phyloP scores from a whole-genome alignment of 1,140 invertebrate genomes.

The Caenorhabditis brenneri region DNA sequence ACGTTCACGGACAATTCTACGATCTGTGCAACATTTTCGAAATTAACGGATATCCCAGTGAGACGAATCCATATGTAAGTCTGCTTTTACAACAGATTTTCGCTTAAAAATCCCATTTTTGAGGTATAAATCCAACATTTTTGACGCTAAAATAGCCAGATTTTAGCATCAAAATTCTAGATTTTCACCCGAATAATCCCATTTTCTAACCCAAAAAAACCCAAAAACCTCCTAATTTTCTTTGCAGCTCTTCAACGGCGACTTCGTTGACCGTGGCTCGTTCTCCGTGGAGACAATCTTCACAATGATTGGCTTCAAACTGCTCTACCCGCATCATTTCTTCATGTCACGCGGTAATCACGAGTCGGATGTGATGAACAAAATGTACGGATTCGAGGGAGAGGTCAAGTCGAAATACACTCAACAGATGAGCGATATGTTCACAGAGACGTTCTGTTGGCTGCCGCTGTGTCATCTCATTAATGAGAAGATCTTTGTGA shows the following conservation, averaged over 20 bases:
- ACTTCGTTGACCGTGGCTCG: constrained; percentile 98
- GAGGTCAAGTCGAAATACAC: constrained; percentile 94
- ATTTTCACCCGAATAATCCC: neutral
- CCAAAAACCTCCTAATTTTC: neutral
- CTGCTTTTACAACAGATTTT: neutral
- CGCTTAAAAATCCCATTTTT: neutral
- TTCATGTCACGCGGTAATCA: constrained; percentile 98
- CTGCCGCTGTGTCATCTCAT: constrained; percentile 93
- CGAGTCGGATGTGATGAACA: constrained; percentile 96
- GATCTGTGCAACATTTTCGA: constrained; percentile 97
- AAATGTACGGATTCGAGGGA: constrained; percentile 98
- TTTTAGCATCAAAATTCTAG: too few species aligned
- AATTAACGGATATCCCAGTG: constrained; percentile 91
- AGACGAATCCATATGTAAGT: constrained; percentile 90
- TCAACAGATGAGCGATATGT: constrained; percentile 89
- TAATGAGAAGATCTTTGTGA: constrained; percentile 85
- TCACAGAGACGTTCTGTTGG: constrained; percentile 98
- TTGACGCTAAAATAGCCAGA: too few species aligned
- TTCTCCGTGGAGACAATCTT: constrained; percentile 99
- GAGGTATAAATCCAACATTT: neutral
- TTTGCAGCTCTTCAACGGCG: constrained; percentile 89
- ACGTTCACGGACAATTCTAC: constrained; percentile 98
- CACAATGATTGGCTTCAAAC: constrained; percentile 92
- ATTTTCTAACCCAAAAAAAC: neutral
- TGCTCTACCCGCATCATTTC: constrained; percentile 95